Base-by-base conservation (phyloP, 2,797 vertebrate species). In the Ceyx erithaca region DNA sequence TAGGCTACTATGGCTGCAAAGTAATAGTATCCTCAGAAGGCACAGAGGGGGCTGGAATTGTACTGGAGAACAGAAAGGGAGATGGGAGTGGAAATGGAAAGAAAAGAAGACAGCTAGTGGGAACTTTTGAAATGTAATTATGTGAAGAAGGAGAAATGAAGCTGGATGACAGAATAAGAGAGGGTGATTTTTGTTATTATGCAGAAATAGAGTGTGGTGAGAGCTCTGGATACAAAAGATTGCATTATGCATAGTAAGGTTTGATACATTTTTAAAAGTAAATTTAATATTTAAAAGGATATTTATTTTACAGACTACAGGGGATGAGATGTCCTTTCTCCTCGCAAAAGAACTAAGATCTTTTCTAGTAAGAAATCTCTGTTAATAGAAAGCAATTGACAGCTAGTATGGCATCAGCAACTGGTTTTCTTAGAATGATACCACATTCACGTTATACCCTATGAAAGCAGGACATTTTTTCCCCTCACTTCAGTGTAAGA, bases 41-140 rank as follows among this genome's bases (percentile, higher is more conserved):
- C 19, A 75, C 16, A 45, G 57, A 63, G 23, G 7, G 3, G 2
- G 14, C 28, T 63, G 35, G 30, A 67, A 79, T 79, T 83, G 16
- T 81, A 30, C 11, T 43, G 41, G 16, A 23, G 10, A 77, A 72
- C 21, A 82, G 20, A 90, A 90, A 70, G 11, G 57, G 28, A 92
- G 19, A 59, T 62, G 22, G 22, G 17, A 75, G 63, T 63, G 12
- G 30, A 82, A 88, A 35, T 77, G 18, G 20, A 78, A 75, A 62
- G 59, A 76, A 82, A 87, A 67, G 45, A 84, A 81, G 61, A 85
- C 88, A 92, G 48, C 22, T 84, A 62, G 71, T 73, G 57, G 59
- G 26, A 80, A 63, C 57, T 61, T 91, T 71, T 91, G 75, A 94
- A 93, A 94, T 93, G 55, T 71, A 92, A 85, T 89, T 85, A 26